Percentiles rank a stretch among this genome's conserved stretches.
Evolutionary conservation across 1,140 invertebrate species (phyloP).

Genomic region (Cotesia typhae): DNA sequence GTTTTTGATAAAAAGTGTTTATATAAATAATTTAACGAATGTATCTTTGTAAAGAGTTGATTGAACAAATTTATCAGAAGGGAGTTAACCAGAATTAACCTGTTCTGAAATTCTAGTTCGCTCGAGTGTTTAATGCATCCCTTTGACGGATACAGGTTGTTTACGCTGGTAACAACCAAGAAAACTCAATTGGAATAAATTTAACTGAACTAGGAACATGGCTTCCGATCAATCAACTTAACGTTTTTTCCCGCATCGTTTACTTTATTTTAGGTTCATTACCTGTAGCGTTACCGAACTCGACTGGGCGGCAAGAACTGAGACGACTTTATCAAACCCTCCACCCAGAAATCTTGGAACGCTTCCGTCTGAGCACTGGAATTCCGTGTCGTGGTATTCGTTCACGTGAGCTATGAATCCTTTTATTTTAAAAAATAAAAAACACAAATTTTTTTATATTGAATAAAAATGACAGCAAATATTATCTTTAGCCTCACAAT

Average conservation of each 20-base stretch:
- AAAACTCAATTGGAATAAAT: constrained; percentile 9
- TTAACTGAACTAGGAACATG: background rate
- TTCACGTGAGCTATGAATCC: constrained; percentile 67
- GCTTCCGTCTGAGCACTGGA: constrained; percentile 62
- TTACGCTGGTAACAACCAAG: background rate
- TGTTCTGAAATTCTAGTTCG: background rate
- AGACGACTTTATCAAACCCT: constrained; percentile 66
- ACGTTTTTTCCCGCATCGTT: background rate
- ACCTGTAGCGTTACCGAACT: constrained; percentile 70
- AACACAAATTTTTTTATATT: no score
- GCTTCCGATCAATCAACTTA: constrained; percentile 26
- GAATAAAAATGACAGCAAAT: no score
- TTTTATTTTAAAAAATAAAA: constrained; percentile 38
- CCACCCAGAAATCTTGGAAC: constrained; percentile 60
- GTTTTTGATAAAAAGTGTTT: no score
- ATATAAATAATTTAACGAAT: background rate
- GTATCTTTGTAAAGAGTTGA: background rate
- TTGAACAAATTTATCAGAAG: no score
- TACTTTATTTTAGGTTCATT: constrained; percentile 17
- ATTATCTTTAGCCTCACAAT: no score
- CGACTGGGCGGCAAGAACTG: constrained; percentile 68
- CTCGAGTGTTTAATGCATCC: background rate
- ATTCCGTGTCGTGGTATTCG: constrained; percentile 61
- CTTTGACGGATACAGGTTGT: constrained; percentile 20
- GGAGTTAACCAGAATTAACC: background rate